These are phyloP conservation scores for Channa striata DNA, from an alignment of 2,797 vertebrate genomes.

Conservation along the genomic window DNA sequence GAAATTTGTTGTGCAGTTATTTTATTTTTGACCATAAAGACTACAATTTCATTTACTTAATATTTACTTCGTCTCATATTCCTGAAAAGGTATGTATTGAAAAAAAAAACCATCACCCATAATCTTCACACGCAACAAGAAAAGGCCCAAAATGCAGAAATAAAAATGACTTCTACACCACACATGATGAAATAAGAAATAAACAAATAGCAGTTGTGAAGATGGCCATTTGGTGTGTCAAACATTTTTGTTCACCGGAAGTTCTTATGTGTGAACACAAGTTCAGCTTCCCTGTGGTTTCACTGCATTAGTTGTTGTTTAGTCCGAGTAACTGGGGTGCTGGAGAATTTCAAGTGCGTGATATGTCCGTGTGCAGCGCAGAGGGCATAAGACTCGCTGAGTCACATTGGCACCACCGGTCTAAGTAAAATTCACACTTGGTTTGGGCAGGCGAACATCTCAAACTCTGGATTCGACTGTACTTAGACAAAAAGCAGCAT, in stretches of 20 bases:
- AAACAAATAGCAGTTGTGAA: slow-evolving; percentile 22
- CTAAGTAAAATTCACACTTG: slow-evolving; percentile 46
- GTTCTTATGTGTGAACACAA: neutral
- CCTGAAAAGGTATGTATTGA: slow-evolving; percentile 49
- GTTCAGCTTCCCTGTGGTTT: slow-evolving; percentile 35
- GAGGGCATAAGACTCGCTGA: slow-evolving; percentile 40
- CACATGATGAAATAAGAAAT: slow-evolving; percentile 9
- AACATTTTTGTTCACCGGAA: slow-evolving; percentile 37
- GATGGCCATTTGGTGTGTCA: slow-evolving; percentile 44
- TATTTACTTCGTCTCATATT: slow-evolving; percentile 34
- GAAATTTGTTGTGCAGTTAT: slow-evolving; percentile 35
- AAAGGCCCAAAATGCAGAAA: slow-evolving; percentile 35
- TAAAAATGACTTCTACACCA: slow-evolving; percentile 45
- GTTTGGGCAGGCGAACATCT: slow-evolving; percentile 39
- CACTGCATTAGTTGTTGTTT: slow-evolving; percentile 28
- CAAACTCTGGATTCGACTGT: slow-evolving; percentile 36
- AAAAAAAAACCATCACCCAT: slow-evolving; percentile 50
- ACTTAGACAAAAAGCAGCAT: slow-evolving; percentile 55
- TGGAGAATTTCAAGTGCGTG: slow-evolving; percentile 20
- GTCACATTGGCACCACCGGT: slow-evolving; percentile 70
- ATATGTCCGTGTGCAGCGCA: slow-evolving; percentile 39
- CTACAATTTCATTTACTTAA: slow-evolving; percentile 27
- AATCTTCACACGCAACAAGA: slow-evolving; percentile 47
- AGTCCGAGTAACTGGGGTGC: slow-evolving; percentile 28
- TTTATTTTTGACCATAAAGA: slow-evolving; percentile 36